Percentiles rank a stretch among this genome's conserved stretches.
Evolutionary conservation across 2,113 vertebrate species (phyloP).

Genomic region (Tragelaphus strepsiceros): DNA sequence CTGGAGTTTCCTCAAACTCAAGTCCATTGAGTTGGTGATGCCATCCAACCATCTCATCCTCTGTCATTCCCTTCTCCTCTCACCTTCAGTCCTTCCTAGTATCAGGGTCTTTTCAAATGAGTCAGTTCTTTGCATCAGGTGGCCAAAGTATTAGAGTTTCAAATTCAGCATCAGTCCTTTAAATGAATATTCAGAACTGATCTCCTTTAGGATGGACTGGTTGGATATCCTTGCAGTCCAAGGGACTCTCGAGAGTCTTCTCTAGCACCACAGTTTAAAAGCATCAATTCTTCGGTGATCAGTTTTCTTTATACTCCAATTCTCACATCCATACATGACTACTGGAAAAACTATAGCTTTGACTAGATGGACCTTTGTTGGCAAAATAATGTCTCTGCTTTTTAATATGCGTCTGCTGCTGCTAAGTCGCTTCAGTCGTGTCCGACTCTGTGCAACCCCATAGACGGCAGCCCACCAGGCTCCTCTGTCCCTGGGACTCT

Average conservation of each 20-base stretch:
- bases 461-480: background rate
- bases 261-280: background rate
- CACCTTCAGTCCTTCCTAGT: background rate
- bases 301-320: background rate
- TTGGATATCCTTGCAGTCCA: background rate
- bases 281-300: background rate
- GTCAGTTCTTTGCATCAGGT: background rate
- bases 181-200: background rate
- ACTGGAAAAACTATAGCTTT: background rate
- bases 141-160: background rate
- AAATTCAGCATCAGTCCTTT: background rate
- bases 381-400: background rate
- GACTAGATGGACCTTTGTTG: background rate
- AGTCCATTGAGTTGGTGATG: background rate
- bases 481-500: background rate
- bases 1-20: background rate
- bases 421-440: background rate
- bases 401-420: background rate
- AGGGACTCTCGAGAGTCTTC: background rate
- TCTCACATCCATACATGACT: background rate
- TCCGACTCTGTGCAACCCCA: background rate
- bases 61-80: background rate
- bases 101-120: background rate
- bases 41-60: background rate
- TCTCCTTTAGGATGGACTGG: background rate